Evolutionary conservation across 2,888 invertebrate genomes (phyloP), one percentile per base, ranked within the genome.

Genomic region (Zeuzera pyrina): DNA sequence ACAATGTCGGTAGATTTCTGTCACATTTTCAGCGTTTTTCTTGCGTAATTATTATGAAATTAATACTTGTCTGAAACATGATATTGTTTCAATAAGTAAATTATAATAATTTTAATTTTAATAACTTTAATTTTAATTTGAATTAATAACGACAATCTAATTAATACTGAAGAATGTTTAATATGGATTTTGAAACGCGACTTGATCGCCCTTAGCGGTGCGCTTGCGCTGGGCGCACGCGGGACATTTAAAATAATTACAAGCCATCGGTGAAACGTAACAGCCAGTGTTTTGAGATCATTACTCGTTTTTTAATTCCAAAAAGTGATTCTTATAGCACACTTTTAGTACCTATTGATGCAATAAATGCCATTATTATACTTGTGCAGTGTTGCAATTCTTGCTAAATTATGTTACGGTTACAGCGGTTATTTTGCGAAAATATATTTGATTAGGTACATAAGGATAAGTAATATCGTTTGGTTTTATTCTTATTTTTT

Each of bases 241-340:
- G 81, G 81, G 78, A 84, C 81, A 83, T 84, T 84, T 83, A 83
- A 83, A 84, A 84, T 84, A 84, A 84, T 84, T 84, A 84, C 81
- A 84, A 84, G 83, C 81, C 79, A 74, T 74, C 69, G 59, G 62
- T 70, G 70, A 73, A 73, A 70, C 66, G 69, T 72, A 78, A 77
- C 76, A 81, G 77, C 77, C 74, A 69, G 81, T 79, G 67, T 79
- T 81, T 81, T 81, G 71, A 73, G 77, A 73, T 71, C 83, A 83
- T 81, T 77, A 81, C 78, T 81, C 78, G 81, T 73, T 76, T 78
- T 78, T 73, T 76, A 77, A 78, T 78, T 70, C 66, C 64, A 63
- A 76, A 78, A 77, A 78, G 70, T 64, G 58, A 49, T 62, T 68
- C 72, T 71, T 64, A 72, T 66, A 69, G 65, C 65, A 58, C 67